Percentiles rank a stretch among this genome's conserved stretches.
These are phyloP conservation scores for Eulemur rufifrons DNA, from an alignment of 2,113 vertebrate genomes.

Conservation along the genomic window DNA sequence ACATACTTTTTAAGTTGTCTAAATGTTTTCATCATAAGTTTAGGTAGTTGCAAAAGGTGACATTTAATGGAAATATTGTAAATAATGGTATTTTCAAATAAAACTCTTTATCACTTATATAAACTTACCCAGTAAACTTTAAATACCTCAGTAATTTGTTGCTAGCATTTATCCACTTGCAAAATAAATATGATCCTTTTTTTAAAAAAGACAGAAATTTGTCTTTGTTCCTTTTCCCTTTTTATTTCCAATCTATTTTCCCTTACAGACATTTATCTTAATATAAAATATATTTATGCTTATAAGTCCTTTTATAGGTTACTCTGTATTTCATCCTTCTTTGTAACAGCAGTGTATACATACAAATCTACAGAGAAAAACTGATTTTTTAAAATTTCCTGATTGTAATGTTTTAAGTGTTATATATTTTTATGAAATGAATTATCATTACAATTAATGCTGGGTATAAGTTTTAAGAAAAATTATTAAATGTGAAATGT, in stretches of 20 bases:
- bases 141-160: background rate
- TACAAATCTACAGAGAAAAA: background rate
- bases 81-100: conserved; percentile 12
- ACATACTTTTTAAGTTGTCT: background rate
- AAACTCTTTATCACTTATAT: background rate
- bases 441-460: background rate
- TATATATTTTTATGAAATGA: background rate
- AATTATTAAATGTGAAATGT: conserved; percentile 11
- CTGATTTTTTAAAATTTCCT: conserved; percentile 28
- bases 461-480: conserved; percentile 3
- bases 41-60: background rate
- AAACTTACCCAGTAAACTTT: background rate
- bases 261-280: background rate
- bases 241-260: conserved; percentile 15
- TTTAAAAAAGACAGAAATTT: background rate
- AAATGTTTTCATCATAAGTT: background rate
- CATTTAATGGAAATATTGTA: background rate
- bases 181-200: conserved; percentile 35
- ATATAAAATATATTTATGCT: background rate
- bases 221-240: background rate
- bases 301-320: background rate
- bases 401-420: background rate
- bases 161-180: background rate
- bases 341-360: background rate
- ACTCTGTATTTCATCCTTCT: background rate